phyloP scores from a whole-genome alignment of 2,888 invertebrate species.

The Drosophila anomelani region DNA sequence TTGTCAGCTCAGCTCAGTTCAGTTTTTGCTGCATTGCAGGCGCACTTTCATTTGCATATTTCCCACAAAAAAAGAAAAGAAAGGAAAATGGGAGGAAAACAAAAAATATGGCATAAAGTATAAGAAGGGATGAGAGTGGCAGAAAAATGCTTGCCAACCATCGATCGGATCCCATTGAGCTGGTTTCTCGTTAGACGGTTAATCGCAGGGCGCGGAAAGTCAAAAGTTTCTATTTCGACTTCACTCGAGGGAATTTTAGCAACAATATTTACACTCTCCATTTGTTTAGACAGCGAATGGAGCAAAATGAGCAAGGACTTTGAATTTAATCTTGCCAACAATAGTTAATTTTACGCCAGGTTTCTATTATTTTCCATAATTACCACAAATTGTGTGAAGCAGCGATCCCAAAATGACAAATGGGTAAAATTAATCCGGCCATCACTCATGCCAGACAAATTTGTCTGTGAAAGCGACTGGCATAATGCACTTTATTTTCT shows the following conservation, averaged over 20 bases:
- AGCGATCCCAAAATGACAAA: constrained; percentile 6
- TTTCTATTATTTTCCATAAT: constrained; percentile 17
- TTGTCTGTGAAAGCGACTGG: neutral
- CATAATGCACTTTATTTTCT: constrained; percentile 55
- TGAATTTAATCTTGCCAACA: neutral
- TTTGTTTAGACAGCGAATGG: neutral
- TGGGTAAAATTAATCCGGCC: constrained; percentile 14
- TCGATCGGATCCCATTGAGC: constrained; percentile 39
- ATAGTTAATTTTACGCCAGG: neutral
- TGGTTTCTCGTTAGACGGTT: constrained; percentile 27
- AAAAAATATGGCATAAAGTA: constrained; percentile 35
- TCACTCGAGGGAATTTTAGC: constrained; percentile 6
- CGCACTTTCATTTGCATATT: constrained; percentile 79
- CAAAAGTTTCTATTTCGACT: constrained; percentile 24
- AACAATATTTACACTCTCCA: constrained; percentile 17
- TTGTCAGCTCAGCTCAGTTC: constrained; percentile 45
- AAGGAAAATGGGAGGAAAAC: constrained; percentile 13
- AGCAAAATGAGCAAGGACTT: neutral
- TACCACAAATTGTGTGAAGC: constrained; percentile 21
- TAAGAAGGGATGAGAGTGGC: constrained; percentile 32
- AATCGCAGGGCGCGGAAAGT: constrained; percentile 33
- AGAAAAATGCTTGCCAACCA: constrained; percentile 19
- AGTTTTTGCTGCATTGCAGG: constrained; percentile 72
- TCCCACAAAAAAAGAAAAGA: constrained; percentile 20
- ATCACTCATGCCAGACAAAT: constrained; percentile 5